phyloP scores from a whole-genome alignment of 37 sponge, comb jelly and placozoan species.

The Agelas oroides region DNA sequence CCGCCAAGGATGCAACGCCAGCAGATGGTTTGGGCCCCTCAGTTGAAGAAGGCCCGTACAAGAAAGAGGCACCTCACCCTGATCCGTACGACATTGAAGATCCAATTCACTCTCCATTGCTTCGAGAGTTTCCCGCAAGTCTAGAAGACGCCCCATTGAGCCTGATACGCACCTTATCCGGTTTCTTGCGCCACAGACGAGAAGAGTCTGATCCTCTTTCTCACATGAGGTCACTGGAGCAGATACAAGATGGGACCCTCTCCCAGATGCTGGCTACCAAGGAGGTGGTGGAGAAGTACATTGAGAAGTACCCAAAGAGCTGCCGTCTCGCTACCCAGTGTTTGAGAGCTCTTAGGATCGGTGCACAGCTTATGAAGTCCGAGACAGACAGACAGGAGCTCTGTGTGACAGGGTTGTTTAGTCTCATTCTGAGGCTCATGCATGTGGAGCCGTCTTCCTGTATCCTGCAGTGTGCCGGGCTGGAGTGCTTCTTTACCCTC shows the following conservation, averaged over 20 bases:
- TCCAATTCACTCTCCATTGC: neutral
- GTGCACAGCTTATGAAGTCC: neutral
- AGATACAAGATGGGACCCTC: slow-evolving; percentile 8
- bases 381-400: slow-evolving; percentile 26
- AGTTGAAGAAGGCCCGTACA: neutral
- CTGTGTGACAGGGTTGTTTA: slow-evolving; percentile 20
- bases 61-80: slow-evolving; percentile 23
- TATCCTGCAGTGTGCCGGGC: slow-evolving; percentile 41
- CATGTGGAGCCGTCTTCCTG: neutral
- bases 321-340: slow-evolving; percentile 8
- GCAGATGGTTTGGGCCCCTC: too few species aligned
- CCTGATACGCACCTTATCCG: slow-evolving; percentile 6
- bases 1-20: slow-evolving; percentile 4
- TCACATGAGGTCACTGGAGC: slow-evolving; percentile 15
- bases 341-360: slow-evolving; percentile 1
- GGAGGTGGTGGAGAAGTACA: slow-evolving; percentile 14
- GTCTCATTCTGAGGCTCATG: slow-evolving; percentile 50
- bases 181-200: slow-evolving; percentile 10
- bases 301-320: slow-evolving; percentile 12
- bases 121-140: neutral
- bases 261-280: neutral
- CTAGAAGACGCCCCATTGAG: slow-evolving; percentile 6
- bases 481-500: slow-evolving; percentile 51
- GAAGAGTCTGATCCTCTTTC: slow-evolving; percentile 5
- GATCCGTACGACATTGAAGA: slow-evolving; percentile 48